phyloP scores from a whole-genome alignment of 2,113 vertebrate species.

The Taurulus bubalis region DNA sequence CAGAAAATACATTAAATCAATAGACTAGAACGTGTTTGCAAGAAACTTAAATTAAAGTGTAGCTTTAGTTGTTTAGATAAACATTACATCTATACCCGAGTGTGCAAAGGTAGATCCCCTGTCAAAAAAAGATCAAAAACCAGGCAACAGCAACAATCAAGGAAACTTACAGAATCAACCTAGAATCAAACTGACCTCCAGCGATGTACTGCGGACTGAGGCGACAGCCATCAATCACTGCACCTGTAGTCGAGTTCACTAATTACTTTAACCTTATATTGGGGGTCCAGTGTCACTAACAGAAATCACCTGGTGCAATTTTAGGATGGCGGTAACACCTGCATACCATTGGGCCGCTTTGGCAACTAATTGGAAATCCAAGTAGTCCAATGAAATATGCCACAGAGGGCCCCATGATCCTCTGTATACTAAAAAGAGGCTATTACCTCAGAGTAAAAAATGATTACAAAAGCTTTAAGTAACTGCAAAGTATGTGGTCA shows the following conservation, averaged over 20 bases:
- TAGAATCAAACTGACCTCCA: neutral
- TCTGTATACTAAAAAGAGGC: slow-evolving; percentile 1
- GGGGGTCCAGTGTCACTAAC: neutral
- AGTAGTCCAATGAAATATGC: slow-evolving; percentile 8
- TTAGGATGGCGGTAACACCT: neutral
- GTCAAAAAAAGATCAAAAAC: neutral
- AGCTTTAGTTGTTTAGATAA: neutral
- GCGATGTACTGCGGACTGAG: neutral
- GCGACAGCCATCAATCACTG: neutral
- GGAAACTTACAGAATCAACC: neutral
- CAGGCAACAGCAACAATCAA: neutral
- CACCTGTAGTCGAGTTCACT: slow-evolving; percentile 10
- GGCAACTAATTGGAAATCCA: slow-evolving; percentile 37
- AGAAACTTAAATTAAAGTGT: neutral
- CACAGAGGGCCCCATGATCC: neutral
- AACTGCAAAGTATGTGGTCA: too few species aligned
- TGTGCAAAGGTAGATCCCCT: neutral
- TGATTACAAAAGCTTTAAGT: neutral
- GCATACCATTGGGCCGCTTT: slow-evolving; percentile 11
- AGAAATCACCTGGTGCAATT: slow-evolving; percentile 20
- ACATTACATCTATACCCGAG: neutral
- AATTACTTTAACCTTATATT: neutral
- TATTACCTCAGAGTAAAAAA: slow-evolving; percentile 25
- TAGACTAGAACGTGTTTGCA: neutral
- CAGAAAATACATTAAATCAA: neutral